Conservation (phyloP, 2,113 vertebrate genomes). For the Siphamia tubifer region DNA sequence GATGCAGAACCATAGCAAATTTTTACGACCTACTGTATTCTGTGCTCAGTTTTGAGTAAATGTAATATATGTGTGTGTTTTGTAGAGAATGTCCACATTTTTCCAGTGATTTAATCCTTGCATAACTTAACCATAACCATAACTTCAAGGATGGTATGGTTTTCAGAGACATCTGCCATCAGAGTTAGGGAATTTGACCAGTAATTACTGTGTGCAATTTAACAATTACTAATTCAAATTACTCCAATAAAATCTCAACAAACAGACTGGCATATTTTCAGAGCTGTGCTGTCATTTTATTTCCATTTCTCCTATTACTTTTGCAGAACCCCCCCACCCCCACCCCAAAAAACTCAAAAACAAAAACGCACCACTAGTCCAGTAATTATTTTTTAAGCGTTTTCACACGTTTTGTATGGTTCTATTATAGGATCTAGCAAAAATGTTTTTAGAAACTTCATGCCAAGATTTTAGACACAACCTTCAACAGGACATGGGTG, state of each 20-base stretch:
- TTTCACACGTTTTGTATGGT: neutral
- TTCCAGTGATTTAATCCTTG: constrained; percentile 39
- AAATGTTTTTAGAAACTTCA: too few species aligned
- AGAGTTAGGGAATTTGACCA: constrained; percentile 34
- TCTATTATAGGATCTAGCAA: too few species aligned
- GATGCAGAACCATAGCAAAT: neutral
- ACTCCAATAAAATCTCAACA: constrained; percentile 37
- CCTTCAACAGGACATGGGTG: too few species aligned
- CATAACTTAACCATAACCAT: constrained; percentile 27
- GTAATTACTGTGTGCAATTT: constrained; percentile 53
- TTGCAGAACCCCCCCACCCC: too few species aligned
- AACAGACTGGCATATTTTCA: constrained; percentile 15
- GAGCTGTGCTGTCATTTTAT: constrained; percentile 27
- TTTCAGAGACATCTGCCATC: constrained; percentile 51
- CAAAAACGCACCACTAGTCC: neutral
- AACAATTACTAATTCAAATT: constrained; percentile 43
- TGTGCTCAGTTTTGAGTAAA: neutral
- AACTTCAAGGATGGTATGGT: constrained; percentile 20
- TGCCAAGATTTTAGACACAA: too few species aligned
- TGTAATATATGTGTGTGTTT: neutral
- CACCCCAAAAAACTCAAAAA: too few species aligned
- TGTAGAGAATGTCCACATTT: constrained; percentile 4
- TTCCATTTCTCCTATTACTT: constrained; percentile 30
- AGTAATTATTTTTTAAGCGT: neutral
- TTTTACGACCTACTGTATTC: neutral